These are phyloP conservation scores for Polia nebulosa DNA, from an alignment of 2,888 invertebrate species.

Conservation along the genomic window DNA sequence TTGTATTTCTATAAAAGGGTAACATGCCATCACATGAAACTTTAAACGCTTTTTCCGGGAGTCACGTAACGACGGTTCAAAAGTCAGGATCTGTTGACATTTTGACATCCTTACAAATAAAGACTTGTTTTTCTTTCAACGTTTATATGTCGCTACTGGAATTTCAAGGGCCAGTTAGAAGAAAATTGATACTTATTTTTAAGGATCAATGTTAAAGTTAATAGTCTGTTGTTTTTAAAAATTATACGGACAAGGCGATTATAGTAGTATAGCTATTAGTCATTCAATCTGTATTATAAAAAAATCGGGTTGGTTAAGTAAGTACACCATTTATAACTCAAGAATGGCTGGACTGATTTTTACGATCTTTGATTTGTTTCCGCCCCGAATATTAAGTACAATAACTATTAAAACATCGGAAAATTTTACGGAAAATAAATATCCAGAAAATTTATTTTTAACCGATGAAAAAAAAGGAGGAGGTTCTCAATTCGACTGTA, in stretches of 20 bases:
- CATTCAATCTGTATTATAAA: too few relatives aligned
- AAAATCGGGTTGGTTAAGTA: too few relatives aligned
- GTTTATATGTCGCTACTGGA: constrained; percentile 79
- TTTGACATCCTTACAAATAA: constrained; percentile 87
- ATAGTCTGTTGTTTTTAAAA: not conserved
- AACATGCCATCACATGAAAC: constrained; percentile 79
- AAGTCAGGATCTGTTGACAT: constrained; percentile 85
- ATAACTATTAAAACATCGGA: too few relatives aligned
- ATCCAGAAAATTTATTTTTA: too few relatives aligned
- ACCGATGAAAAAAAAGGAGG: too few relatives aligned
- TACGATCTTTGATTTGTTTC: too few relatives aligned
- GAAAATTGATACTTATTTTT: constrained; percentile 50
- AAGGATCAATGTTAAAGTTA: not conserved
- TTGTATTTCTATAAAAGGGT: constrained; percentile 83
- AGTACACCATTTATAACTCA: too few relatives aligned
- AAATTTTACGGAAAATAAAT: too few relatives aligned
- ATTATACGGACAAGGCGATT: not conserved
- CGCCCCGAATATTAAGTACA: too few relatives aligned
- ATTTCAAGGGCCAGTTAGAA: constrained; percentile 60
- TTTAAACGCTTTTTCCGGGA: constrained; percentile 84
- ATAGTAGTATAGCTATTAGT: not conserved
- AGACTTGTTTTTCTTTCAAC: constrained; percentile 73
- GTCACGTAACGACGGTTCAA: constrained; percentile 77
- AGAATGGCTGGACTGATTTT: too few relatives aligned
- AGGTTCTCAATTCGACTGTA: too few relatives aligned